These are phyloP conservation scores for Cantharis rufa DNA, from an alignment of 2,888 invertebrate species.

Conservation along the genomic window DNA sequence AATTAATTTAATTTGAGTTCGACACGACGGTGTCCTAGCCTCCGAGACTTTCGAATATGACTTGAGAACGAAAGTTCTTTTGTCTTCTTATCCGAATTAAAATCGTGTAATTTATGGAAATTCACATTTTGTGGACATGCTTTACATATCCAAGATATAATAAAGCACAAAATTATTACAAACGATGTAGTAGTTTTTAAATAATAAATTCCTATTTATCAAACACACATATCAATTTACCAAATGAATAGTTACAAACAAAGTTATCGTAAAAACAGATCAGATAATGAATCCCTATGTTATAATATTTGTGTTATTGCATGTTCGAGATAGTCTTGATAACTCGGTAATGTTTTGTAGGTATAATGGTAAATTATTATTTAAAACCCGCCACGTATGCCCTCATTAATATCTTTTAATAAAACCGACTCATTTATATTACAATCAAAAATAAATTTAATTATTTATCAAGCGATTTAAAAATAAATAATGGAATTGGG, in stretches of 20 bases:
- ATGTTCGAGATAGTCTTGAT: slow-evolving; percentile 31
- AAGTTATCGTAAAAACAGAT: slow-evolving; percentile 32
- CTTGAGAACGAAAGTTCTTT: background rate
- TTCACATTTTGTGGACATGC: background rate
- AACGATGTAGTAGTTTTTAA: slow-evolving; percentile 23
- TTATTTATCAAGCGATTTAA: slow-evolving; percentile 14
- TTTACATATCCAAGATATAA: background rate
- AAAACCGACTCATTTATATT: slow-evolving; percentile 7
- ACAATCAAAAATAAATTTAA: slow-evolving; percentile 1
- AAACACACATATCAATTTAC: slow-evolving; percentile 35
- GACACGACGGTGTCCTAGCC: no score
- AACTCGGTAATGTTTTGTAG: slow-evolving; percentile 24
- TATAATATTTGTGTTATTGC: slow-evolving; percentile 23
- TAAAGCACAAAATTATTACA: slow-evolving; percentile 11
- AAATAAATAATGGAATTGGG: background rate
- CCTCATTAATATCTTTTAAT: slow-evolving; percentile 23
- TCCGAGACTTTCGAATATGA: no score
- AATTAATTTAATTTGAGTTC: background rate
- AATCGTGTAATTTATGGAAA: background rate
- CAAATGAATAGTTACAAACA: slow-evolving; percentile 37
- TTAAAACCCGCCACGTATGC: slow-evolving; percentile 18
- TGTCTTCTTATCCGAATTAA: background rate
- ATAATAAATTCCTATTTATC: slow-evolving; percentile 33
- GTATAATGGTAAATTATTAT: slow-evolving; percentile 25
- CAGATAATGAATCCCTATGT: slow-evolving; percentile 30